These are phyloP conservation scores for Microplitis manilae DNA, from an alignment of 2,888 invertebrate genomes.

Conservation along the genomic window DNA sequence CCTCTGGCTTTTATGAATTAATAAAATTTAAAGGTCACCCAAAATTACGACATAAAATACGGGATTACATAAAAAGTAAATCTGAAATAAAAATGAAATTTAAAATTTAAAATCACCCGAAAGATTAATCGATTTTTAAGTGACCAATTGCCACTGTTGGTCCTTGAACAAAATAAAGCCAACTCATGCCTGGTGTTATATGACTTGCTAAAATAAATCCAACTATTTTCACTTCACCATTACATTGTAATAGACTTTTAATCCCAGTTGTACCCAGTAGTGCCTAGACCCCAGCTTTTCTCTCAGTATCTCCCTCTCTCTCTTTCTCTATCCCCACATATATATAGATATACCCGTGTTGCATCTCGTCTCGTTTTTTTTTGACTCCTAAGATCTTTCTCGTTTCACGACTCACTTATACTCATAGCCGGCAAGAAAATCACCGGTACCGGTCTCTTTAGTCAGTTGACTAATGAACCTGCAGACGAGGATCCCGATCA, in stretches of 20 bases:
- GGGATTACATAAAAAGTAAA: too few species aligned
- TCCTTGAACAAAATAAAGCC: conserved; percentile 56
- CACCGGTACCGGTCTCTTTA: conserved; percentile 58
- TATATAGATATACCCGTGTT: conserved; percentile 13
- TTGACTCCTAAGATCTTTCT: conserved; percentile 13
- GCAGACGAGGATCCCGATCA: conserved; percentile 34
- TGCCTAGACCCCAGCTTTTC: neutral
- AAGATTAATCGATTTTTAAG: conserved; percentile 70
- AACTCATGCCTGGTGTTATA: conserved; percentile 53
- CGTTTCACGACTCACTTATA: conserved; percentile 61
- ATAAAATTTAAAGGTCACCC: too few species aligned
- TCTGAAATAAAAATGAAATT: too few species aligned
- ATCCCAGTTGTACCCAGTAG: neutral
- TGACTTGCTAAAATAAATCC: conserved; percentile 6
- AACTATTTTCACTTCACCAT: neutral
- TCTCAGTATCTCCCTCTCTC: neutral
- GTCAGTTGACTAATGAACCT: conserved; percentile 67
- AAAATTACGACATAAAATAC: too few species aligned
- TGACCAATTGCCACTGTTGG: conserved; percentile 61
- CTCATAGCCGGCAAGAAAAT: conserved; percentile 10
- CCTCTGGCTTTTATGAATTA: too few species aligned
- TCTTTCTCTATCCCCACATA: neutral
- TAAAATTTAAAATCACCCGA: neutral
- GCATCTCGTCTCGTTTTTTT: conserved; percentile 1
- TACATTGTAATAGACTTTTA: neutral